Percentiles rank a stretch among this genome's conserved stretches.
These are phyloP conservation scores for Gryllus longicercus DNA, from an alignment of 2,888 invertebrate genomes.

Conservation along the genomic window DNA sequence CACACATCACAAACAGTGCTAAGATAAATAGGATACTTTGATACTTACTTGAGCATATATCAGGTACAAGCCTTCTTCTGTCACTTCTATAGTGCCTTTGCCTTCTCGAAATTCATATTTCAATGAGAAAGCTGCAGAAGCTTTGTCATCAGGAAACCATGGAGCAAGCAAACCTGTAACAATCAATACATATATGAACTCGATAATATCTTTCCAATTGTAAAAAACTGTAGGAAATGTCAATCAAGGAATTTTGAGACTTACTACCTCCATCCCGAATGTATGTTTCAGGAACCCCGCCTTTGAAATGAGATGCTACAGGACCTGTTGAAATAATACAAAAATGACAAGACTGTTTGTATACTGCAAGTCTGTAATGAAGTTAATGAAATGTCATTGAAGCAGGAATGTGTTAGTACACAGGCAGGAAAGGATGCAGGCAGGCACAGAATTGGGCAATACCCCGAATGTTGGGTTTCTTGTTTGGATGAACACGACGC, in stretches of 20 bases:
- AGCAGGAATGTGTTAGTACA: neutral
- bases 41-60: constrained; percentile 45
- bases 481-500: constrained; percentile 21
- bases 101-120: constrained; percentile 35
- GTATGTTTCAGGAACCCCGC: constrained; percentile 27
- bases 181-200: neutral
- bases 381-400: neutral
- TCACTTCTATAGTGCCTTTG: constrained; percentile 45
- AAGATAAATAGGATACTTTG: neutral
- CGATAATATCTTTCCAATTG: too few relatives aligned
- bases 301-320: constrained; percentile 30
- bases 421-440: neutral
- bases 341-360: neutral
- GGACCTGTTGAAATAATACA: constrained; percentile 26
- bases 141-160: constrained; percentile 30
- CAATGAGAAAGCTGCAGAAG: constrained; percentile 24
- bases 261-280: constrained; percentile 34
- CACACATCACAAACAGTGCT: too few relatives aligned
- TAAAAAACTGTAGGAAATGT: too few relatives aligned
- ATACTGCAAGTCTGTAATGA: neutral
- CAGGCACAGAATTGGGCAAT: constrained; percentile 1
- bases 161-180: constrained; percentile 34
- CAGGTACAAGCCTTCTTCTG: constrained; percentile 44
- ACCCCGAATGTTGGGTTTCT: constrained; percentile 27
- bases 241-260: neutral